Conservation (phyloP, 2,888 invertebrate species). For the Campoplex capitator region DNA sequence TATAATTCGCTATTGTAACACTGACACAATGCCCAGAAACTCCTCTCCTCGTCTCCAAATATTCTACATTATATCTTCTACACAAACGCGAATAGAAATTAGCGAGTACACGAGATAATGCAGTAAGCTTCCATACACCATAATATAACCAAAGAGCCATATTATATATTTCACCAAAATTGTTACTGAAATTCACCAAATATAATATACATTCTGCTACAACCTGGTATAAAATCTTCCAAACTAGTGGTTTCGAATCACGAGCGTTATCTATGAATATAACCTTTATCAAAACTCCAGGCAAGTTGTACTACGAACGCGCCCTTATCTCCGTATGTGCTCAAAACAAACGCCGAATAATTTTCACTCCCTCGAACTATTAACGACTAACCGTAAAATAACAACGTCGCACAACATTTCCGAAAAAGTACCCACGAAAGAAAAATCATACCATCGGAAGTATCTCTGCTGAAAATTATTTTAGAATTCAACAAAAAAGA, state of each 20-base stretch:
- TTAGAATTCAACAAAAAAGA: not conserved
- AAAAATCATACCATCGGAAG: not conserved
- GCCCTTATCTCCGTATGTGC: slow-evolving; percentile 1
- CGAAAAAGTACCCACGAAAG: not conserved
- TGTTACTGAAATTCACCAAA: not conserved
- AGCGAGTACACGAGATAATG: slow-evolving; percentile 16
- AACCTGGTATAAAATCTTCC: slow-evolving; percentile 6
- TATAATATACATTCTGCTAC: slow-evolving; percentile 7
- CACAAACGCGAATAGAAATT: slow-evolving; percentile 20
- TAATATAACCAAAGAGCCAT: not conserved
- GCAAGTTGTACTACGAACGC: not conserved
- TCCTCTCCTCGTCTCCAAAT: not conserved
- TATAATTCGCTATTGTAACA: slow-evolving; percentile 25
- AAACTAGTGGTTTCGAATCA: slow-evolving; percentile 20
- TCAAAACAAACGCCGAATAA: not conserved
- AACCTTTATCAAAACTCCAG: slow-evolving; percentile 11
- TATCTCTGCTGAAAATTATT: not conserved
- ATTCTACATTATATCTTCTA: slow-evolving; percentile 24
- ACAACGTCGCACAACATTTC: not conserved
- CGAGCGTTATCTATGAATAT: slow-evolving; percentile 7
- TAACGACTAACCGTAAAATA: slow-evolving; percentile 1
- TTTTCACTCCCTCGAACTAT: slow-evolving; percentile 8
- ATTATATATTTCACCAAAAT: slow-evolving; percentile 9
- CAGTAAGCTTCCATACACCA: not conserved
- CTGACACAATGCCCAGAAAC: slow-evolving; percentile 7